Evolutionary conservation across 2,113 vertebrate genomes (phyloP).

Genomic region (Lagopus muta): DNA sequence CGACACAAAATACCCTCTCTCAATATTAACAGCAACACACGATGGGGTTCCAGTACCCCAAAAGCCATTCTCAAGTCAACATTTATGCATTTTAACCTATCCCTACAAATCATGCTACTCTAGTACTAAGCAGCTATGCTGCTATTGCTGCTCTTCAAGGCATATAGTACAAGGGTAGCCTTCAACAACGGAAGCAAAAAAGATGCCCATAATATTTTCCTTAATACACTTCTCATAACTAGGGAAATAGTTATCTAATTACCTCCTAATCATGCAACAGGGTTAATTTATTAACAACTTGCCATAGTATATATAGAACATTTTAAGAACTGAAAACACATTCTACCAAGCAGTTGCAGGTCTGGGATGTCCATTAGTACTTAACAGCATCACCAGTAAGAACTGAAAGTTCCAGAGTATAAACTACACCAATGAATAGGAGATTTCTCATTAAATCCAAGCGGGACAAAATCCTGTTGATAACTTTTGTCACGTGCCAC

Average conservation of each 20-base stretch:
- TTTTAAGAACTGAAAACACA: neutral
- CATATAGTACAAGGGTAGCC: neutral
- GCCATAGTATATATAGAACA: neutral
- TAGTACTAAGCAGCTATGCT: neutral
- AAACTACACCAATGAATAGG: neutral
- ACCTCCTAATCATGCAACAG: neutral
- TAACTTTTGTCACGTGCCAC: neutral
- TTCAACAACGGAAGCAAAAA: neutral
- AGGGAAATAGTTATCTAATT: neutral
- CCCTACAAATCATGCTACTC: neutral
- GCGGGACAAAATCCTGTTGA: neutral
- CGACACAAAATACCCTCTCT: neutral
- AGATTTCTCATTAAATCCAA: neutral
- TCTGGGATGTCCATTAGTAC: neutral
- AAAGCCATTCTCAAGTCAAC: neutral
- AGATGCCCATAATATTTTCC: neutral
- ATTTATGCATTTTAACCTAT: neutral
- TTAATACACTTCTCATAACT: neutral
- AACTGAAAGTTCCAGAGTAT: neutral
- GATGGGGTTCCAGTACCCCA: fast-evolving
- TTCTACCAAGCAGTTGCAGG: neutral
- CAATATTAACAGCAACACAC: neutral
- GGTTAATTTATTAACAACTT: neutral
- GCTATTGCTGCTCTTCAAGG: neutral
- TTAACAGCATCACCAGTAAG: neutral